phyloP scores from a whole-genome alignment of 64 coral and sea anemone genomes.

The Montipora foliosa region DNA sequence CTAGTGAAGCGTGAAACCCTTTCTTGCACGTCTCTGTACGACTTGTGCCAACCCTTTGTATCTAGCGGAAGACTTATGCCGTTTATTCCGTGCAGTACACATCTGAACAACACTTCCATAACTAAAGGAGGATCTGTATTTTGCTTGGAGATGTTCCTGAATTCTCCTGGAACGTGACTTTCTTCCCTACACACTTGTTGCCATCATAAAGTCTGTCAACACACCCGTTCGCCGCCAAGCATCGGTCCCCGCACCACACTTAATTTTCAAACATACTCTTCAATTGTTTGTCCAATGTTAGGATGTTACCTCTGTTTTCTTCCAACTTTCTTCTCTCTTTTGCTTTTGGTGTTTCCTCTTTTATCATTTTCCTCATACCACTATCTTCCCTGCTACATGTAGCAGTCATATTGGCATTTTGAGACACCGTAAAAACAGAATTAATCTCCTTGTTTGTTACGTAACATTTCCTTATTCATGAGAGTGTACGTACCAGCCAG shows the following conservation, averaged over 20 bases:
- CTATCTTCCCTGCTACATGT: too few species aligned
- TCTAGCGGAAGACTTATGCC: neutral
- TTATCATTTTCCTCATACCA: too few species aligned
- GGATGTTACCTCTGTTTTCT: conserved; percentile 26
- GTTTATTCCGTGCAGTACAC: conserved; percentile 47
- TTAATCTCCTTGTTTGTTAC: too few species aligned
- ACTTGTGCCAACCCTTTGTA: conserved; percentile 45
- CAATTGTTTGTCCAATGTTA: conserved; percentile 62
- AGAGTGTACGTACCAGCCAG: too few species aligned
- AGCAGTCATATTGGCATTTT: too few species aligned
- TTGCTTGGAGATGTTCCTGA: conserved; percentile 41
- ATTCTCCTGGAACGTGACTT: conserved; percentile 30
- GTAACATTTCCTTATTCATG: too few species aligned
- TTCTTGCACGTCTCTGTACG: conserved; percentile 29
- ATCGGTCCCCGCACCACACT: conserved; percentile 54
- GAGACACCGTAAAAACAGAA: too few species aligned
- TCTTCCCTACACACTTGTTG: conserved; percentile 49
- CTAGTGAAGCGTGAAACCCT: conserved; percentile 44
- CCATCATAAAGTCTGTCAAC: conserved; percentile 46
- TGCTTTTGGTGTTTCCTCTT: too few species aligned
- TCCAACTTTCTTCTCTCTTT: conserved; percentile 15
- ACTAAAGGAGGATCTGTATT: neutral
- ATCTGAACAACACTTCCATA: conserved; percentile 45
- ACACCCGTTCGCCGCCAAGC: conserved; percentile 61
- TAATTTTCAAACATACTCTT: conserved; percentile 35